Base-by-base conservation (phyloP, 2,888 invertebrate species). In the Barypeithes pellucidus region DNA sequence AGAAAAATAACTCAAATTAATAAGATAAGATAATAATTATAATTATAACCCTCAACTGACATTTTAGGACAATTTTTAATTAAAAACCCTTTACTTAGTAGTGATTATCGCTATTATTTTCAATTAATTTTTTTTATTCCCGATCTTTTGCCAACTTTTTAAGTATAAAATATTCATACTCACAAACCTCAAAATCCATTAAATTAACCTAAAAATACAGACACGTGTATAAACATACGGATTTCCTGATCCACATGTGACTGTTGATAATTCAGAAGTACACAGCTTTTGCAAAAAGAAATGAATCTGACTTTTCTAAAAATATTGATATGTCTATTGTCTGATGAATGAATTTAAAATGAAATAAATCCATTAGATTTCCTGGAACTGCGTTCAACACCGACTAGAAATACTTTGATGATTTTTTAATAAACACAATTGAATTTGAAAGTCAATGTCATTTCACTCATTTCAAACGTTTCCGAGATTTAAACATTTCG, bases 371-470 rank as follows among this genome's bases (percentile, higher is more conserved):
- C n/a, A 22, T 50, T 22, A 50, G 14, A 29, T 7, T 52, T 52
- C 52, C 14, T n/a, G 18, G 52, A 52, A 52, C n/a, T 8, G 29
- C 7, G 29, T 14, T 29, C 14, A 14, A 24, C 52, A 52, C 22
- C 4, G 4, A 22, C 50, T 50, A 12, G 11, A 22, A 50, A 50
- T 11, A 50, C 29, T 50, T 50, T 52, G 29, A 52, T 24, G 8
- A 29, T 12, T n/a, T 50, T 50, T 14, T 14, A 14, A 29, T 52
- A 52, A 52, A 52, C 29, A 52, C 52, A 52, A 29, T 29, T 29
- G 52, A 52, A 52, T 52, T 47, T 52, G 24, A 52, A 52, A 52
- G 29, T 52, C 52, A 52, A 52, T 52, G 52, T 52, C 52, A n/a
- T 50, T 50, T 50, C 50, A 14, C 29, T 52, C 52, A n/a, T 50